Evolutionary conservation across 2,113 vertebrate genomes (phyloP), one percentile per base, ranked within the genome.

Genomic region (Corythaeola cristata): DNA sequence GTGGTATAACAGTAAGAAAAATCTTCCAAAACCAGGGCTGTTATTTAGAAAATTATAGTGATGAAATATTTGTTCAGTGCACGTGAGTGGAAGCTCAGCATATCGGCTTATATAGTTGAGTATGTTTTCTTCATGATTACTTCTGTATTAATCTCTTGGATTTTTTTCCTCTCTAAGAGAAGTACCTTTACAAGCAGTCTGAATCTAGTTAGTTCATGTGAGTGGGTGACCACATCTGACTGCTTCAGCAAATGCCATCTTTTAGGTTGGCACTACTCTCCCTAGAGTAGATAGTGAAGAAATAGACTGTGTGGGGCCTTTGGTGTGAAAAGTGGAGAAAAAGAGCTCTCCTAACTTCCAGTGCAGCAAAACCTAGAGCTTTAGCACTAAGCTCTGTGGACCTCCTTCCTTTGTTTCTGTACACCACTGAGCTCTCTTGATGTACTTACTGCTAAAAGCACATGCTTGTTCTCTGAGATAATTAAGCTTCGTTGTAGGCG

Each of bases 401-500:
- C 17, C 11, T 83, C 11, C 23, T 79, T 73, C 16, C 5, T 2
- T 39, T 33, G 55, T 52, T 93, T 88, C 28, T 67, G 19, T 50
- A 56, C 28, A 83, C 39, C 16, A 6, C 8, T 92, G 75, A 75
- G 30, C n/a, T 73, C 33, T 52, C 23, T 32, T 41, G 13, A 47
- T 53, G 21, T 45, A 32, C 30, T 56, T 69, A 55, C 17, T 39
- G 39, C 56, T 62, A 56, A 68, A 88, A 35, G 49, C 44, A 39
- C 15, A 4, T n/a, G 24, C 23, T 73, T 60, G 41, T n/a, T 88
- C 50, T 88, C 59, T 37, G 63, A 69, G 50, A 35, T 41, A 47
- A 19, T 33, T 76, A 12, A 55, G 20, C 20, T 71, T 84, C 2
- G 1, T 68, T 84, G 30, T 11, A 39, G 37, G 7, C 0, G 0